phyloP scores from a whole-genome alignment of 1,140 invertebrate species.

The Polypedilum pembai region DNA sequence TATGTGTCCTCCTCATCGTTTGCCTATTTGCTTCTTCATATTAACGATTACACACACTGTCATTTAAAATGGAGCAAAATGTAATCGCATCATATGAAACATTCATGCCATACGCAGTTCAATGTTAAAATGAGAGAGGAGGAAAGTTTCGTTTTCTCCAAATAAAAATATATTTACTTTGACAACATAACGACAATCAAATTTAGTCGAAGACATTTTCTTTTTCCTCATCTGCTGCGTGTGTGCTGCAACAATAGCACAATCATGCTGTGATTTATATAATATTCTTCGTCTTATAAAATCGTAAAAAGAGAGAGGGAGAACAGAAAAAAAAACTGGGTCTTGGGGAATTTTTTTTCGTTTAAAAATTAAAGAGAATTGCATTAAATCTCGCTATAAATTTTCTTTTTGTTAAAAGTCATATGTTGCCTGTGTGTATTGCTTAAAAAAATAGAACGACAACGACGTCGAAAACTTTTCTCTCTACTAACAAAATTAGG shows the following conservation, averaged over 20 bases:
- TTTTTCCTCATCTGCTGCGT: not conserved
- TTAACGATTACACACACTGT: not conserved
- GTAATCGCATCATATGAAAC: not conserved
- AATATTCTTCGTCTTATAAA: not conserved
- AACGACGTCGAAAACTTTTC: not conserved
- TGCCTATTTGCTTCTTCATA: not conserved
- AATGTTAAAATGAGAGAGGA: not conserved
- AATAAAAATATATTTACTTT: not conserved
- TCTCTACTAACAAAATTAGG: not conserved
- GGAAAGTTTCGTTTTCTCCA: not conserved
- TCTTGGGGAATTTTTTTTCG: not conserved
- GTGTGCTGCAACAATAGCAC: not conserved
- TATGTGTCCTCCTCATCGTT: not conserved
- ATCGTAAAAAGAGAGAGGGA: too few species aligned
- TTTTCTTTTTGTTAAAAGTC: not conserved
- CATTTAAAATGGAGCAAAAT: not conserved
- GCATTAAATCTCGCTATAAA: conserved; percentile 19
- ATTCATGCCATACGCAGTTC: not conserved
- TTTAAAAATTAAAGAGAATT: not conserved
- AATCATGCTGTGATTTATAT: conserved; percentile 13
- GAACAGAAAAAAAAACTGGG: too few species aligned
- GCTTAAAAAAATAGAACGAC: not conserved
- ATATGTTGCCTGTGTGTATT: not conserved
- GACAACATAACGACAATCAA: conserved; percentile 17
- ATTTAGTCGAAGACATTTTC: not conserved